Evolutionary conservation across 1,140 invertebrate genomes (phyloP), one percentile per base, ranked within the genome.

Genomic region (Chironomus striatipennis): DNA sequence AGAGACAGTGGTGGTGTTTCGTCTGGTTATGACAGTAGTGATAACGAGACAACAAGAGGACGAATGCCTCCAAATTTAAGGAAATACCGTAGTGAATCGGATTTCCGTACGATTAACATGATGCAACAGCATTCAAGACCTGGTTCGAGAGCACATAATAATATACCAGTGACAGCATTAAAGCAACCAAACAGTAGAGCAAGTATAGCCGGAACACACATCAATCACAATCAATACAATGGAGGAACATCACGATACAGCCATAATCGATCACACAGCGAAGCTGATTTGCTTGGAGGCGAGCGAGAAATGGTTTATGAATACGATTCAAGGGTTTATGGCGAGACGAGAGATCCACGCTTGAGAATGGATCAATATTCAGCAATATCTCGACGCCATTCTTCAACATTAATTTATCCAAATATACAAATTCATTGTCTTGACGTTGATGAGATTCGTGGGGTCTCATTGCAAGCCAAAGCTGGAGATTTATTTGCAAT

Each of bases 401-500:
- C 83, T 10, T 76, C 81, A 6, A 80, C 75, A 65, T 76, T 83
- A 0, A 85, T 86, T 75, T 85, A 88, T 81, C 89, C 89, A 2
- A 89, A 90, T 77, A 81, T 90, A 15, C 89, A 91, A 78, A 84
- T 91, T 34, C 84, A 90, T 43, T 86, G 86, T 10, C 81, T 87
- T n/a, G 84, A 88, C 78, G 80, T 85, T 24, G 84, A 77, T 80
- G 78, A 79, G 79, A 77, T 94, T 43, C 88, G 91, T 73, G 89
- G 89, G 10, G 85, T 95, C 8, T 90, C 90, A 1, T 87, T 95
- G 76, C 93, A 98, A 82, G 92, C 92, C 7, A 90, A 90, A 75
- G 95, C 93, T 0, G 94, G 94, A 6, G 96, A 98, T 84, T 88
- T 97, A 12, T 82, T 98, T 75, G 94, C 93, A 0, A 86, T 98